Conservation (phyloP, 2,113 vertebrate species). For the Maccullochella peelii region DNA sequence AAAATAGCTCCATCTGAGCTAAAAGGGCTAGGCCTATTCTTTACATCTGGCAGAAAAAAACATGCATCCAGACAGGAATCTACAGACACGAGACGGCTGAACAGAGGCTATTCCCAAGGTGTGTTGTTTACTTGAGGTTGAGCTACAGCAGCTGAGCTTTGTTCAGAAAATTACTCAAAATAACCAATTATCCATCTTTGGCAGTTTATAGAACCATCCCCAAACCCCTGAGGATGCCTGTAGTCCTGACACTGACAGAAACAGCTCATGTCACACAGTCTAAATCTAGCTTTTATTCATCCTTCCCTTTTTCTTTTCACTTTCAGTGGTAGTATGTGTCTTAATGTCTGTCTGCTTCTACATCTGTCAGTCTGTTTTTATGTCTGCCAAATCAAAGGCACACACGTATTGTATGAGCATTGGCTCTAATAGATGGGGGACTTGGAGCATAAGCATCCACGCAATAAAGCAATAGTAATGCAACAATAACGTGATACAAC, state of each 20-base stretch:
- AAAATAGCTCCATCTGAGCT: slow-evolving; percentile 63
- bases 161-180: slow-evolving; percentile 85
- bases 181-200: slow-evolving; percentile 86
- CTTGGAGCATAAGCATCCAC: background rate
- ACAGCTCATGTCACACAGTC: slow-evolving; percentile 74
- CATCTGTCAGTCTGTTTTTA: slow-evolving; percentile 65
- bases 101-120: slow-evolving; percentile 82
- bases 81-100: slow-evolving; percentile 63
- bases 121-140: slow-evolving; percentile 82
- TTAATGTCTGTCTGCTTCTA: slow-evolving; percentile 50
- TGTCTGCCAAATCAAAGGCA: slow-evolving; percentile 47
- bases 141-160: slow-evolving; percentile 83
- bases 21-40: slow-evolving; percentile 62
- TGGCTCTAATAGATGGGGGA: slow-evolving; percentile 29
- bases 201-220: slow-evolving; percentile 73
- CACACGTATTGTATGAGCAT: slow-evolving; percentile 21
- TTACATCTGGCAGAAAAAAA: slow-evolving; percentile 72
- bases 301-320: slow-evolving; percentile 46
- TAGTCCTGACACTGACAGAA: slow-evolving; percentile 79
- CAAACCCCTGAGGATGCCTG: slow-evolving; percentile 76
- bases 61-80: slow-evolving; percentile 65
- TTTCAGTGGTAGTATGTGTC: slow-evolving; percentile 43
- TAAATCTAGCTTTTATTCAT: slow-evolving; percentile 75
- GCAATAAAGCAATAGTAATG: background rate
- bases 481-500: slow-evolving; percentile 7